These are phyloP conservation scores for Saccostrea glomerata DNA, from an alignment of 1,140 invertebrate genomes.

Conservation along the genomic window DNA sequence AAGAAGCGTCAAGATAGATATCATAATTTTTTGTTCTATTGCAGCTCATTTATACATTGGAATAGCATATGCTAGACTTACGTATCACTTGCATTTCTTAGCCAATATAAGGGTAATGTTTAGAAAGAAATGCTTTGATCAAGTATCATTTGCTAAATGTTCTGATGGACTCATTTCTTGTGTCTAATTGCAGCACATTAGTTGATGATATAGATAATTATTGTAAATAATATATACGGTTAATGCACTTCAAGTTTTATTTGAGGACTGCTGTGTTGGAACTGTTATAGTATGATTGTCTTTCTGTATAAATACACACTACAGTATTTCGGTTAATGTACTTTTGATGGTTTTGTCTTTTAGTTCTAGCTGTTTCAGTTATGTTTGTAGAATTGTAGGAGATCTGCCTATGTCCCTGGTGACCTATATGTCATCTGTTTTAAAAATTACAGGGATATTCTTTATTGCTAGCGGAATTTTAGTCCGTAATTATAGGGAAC, in stretches of 20 bases:
- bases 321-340: slow-evolving; percentile 20
- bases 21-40: not conserved
- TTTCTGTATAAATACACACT: slow-evolving; percentile 18
- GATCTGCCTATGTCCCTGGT: not conserved
- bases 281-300: not conserved
- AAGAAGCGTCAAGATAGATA: not conserved
- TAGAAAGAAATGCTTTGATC: slow-evolving; percentile 27
- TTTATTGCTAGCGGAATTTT: slow-evolving; percentile 3
- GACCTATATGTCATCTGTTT: slow-evolving; percentile 22
- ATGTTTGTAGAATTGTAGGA: slow-evolving; percentile 15
- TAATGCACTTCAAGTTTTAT: not conserved
- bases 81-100: slow-evolving; percentile 10
- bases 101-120: not conserved
- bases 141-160: not conserved
- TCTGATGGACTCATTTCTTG: not conserved
- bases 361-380: not conserved
- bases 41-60: not conserved
- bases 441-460: not conserved
- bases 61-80: not conserved
- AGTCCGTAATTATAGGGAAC: not conserved
- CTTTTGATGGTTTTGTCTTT: not conserved
- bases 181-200: slow-evolving; percentile 6
- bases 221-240: slow-evolving; percentile 33
- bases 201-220: slow-evolving; percentile 2
- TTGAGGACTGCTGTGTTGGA: not conserved